Conservation (phyloP, 1,140 invertebrate species). For the Pseudomyrmex cubaensis region DNA sequence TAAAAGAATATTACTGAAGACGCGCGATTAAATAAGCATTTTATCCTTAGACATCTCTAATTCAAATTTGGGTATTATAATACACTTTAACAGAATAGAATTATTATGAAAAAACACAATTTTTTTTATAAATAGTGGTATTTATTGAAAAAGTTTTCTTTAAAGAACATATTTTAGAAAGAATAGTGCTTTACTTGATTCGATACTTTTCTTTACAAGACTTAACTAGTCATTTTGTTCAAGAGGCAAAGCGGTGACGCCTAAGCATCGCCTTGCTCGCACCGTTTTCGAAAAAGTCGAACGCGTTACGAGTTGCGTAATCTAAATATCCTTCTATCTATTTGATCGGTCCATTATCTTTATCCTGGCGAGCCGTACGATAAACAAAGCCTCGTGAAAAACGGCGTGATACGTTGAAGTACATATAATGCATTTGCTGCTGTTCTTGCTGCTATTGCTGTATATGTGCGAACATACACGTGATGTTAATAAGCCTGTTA, state of each 20-base stretch:
- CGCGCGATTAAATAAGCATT: slow-evolving; percentile 40
- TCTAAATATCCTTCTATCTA: slow-evolving; percentile 65
- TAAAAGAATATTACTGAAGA: slow-evolving; percentile 46
- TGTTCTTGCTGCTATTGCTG: neutral
- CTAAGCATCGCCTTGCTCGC: slow-evolving; percentile 22
- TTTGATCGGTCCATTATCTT: slow-evolving; percentile 67
- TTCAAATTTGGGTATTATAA: slow-evolving; percentile 1
- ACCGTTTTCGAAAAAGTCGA: slow-evolving; percentile 59
- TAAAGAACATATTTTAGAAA: neutral
- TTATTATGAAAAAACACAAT: neutral
- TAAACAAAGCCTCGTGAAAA: slow-evolving; percentile 64
- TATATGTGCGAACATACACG: slow-evolving; percentile 46
- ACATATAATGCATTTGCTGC: slow-evolving; percentile 8
- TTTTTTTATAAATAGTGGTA: neutral
- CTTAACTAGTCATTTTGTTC: neutral
- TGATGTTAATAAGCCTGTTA: slow-evolving; percentile 66
- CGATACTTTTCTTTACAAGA: slow-evolving; percentile 3
- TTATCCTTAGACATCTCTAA: slow-evolving; percentile 35
- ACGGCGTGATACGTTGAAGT: neutral
- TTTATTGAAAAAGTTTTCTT: neutral
- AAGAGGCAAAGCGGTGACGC: neutral
- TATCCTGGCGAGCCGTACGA: slow-evolving; percentile 54
- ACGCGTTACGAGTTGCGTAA: slow-evolving; percentile 61
- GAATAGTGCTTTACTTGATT: neutral
- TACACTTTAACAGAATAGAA: slow-evolving; percentile 15